Percentiles rank a stretch among this genome's conserved stretches.
Evolutionary conservation across 2,113 vertebrate species (phyloP).

Genomic region (Junco hyemalis): DNA sequence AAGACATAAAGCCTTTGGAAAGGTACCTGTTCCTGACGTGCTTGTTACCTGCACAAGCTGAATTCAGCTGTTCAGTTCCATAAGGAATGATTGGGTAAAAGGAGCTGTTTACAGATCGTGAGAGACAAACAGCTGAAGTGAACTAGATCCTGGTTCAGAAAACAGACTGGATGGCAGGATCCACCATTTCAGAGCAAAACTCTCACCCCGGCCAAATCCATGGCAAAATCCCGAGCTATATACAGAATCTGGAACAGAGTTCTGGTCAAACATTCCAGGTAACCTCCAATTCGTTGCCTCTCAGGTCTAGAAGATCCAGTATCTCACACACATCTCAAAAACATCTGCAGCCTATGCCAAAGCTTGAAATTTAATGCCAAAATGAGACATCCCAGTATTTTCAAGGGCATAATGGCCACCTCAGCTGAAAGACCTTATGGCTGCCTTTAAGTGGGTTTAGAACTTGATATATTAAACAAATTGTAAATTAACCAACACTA

Average conservation of each 20-base stretch:
- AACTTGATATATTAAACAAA: not conserved
- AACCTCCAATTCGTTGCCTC: not conserved
- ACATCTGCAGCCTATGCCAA: not conserved
- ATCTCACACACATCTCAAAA: not conserved
- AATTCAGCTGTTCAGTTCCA: not conserved
- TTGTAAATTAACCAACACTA: not conserved
- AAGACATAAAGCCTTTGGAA: not conserved
- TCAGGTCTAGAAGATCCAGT: not conserved
- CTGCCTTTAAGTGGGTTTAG: not conserved
- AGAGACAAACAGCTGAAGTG: not conserved
- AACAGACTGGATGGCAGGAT: not conserved
- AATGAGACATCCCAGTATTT: not conserved
- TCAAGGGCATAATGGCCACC: not conserved
- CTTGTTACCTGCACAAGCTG: not conserved
- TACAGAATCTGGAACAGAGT: not conserved
- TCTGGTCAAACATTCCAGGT: not conserved
- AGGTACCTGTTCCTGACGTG: not conserved
- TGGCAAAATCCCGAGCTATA: not conserved
- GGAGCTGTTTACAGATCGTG: not conserved
- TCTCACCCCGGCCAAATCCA: not conserved
- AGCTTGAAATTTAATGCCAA: not conserved
- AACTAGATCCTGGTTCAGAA: not conserved
- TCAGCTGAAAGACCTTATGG: not conserved
- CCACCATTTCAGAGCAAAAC: fast-evolving
- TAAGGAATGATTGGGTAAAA: not conserved